These are phyloP conservation scores for Lipophrys pholis DNA, from an alignment of 2,113 vertebrate genomes.

Conservation along the genomic window DNA sequence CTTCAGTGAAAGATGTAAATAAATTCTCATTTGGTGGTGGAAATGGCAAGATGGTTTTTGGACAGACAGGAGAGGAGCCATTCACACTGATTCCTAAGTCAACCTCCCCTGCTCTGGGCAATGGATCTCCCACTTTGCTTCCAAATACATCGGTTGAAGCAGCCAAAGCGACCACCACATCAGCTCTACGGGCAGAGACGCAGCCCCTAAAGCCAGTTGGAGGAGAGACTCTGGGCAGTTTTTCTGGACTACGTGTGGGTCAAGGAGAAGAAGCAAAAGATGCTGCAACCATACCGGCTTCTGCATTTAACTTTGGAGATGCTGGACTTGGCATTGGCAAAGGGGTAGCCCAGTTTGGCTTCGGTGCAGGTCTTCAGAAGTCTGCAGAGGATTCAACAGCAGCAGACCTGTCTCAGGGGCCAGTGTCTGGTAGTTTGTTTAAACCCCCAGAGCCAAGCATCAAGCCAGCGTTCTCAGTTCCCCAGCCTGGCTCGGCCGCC, in stretches of 20 bases:
- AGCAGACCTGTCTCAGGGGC: conserved; percentile 55
- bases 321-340: conserved; percentile 40
- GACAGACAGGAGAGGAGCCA: conserved; percentile 70
- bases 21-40: conserved; percentile 79
- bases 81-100: conserved; percentile 79
- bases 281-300: conserved; percentile 54
- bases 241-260: conserved; percentile 91
- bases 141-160: conserved; percentile 60
- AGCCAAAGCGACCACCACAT: conserved; percentile 47
- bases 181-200: conserved; percentile 76
- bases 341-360: conserved; percentile 73
- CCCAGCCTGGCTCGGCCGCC: conserved; percentile 31
- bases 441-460: conserved; percentile 74
- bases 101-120: conserved; percentile 47
- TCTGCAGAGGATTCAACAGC: conserved; percentile 65
- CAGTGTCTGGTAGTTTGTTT: conserved; percentile 60
- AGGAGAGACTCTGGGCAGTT: conserved; percentile 93
- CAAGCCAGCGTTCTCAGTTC: conserved; percentile 80
- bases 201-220: conserved; percentile 77
- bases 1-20: conserved; percentile 82
- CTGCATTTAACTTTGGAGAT: conserved; percentile 59
- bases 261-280: conserved; percentile 87
- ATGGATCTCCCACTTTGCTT: conserved; percentile 65
- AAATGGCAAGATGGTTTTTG: conserved; percentile 81
- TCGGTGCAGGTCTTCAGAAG: conserved; percentile 73